These are phyloP conservation scores for Yponomeuta malinellus DNA, from an alignment of 2,888 invertebrate genomes.

Conservation along the genomic window DNA sequence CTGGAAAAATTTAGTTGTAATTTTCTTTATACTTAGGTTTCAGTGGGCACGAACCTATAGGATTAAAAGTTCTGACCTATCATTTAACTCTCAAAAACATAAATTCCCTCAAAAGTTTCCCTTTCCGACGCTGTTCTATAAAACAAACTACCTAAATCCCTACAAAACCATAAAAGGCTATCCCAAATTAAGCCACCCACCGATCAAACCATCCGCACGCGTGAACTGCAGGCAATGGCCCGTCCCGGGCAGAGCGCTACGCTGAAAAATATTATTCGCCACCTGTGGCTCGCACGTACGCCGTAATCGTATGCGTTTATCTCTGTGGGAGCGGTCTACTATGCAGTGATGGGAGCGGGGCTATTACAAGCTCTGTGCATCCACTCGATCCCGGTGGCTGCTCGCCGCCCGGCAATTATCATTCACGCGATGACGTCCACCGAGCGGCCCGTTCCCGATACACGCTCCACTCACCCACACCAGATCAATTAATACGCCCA, in stretches of 20 bases:
- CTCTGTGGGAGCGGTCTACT: slow-evolving; percentile 41
- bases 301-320: slow-evolving; percentile 72
- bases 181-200: slow-evolving; percentile 56
- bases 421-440: slow-evolving; percentile 59
- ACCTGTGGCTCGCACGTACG: slow-evolving; percentile 58
- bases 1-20: no score
- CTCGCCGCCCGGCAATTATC: slow-evolving; percentile 57
- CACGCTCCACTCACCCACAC: slow-evolving; percentile 37
- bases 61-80: not conserved
- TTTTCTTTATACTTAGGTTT: no score
- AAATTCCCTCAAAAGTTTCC: not conserved
- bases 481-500: slow-evolving; percentile 68
- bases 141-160: slow-evolving; percentile 58
- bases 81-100: not conserved
- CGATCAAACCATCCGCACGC: slow-evolving; percentile 25
- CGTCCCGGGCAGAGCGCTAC: slow-evolving; percentile 28
- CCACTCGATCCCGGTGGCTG: slow-evolving; percentile 52
- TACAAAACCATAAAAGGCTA: slow-evolving; percentile 33
- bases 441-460: slow-evolving; percentile 36
- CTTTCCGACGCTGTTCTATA: slow-evolving; percentile 60
- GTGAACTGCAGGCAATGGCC: slow-evolving; percentile 36
- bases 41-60: no score
- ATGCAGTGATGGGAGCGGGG: slow-evolving; percentile 15
- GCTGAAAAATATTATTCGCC: slow-evolving; percentile 73
- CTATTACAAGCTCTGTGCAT: slow-evolving; percentile 39